Evolutionary conservation across 2,888 invertebrate species (phyloP).

Genomic region (Alloscopus bannaensis): DNA sequence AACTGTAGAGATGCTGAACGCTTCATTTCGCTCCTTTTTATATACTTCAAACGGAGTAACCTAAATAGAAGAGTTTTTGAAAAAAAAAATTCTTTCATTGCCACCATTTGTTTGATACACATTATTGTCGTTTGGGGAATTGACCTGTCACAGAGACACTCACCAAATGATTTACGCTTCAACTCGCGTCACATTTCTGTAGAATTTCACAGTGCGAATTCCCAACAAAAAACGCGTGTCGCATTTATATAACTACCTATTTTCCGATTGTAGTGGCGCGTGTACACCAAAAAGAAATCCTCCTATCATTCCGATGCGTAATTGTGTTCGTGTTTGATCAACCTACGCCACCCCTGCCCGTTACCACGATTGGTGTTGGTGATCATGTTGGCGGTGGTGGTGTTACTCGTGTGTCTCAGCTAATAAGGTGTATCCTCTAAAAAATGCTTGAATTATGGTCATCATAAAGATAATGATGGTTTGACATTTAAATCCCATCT

Average conservation of each 20-base stretch:
- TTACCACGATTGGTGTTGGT: conserved; percentile 12
- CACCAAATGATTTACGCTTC: conserved; percentile 28
- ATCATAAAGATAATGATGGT: background rate
- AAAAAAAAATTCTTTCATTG: too few species aligned
- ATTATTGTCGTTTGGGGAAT: conserved; percentile 44
- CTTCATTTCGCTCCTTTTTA: too few species aligned
- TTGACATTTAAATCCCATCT: too few species aligned
- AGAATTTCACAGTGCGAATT: background rate
- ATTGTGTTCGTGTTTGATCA: background rate
- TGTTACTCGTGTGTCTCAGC: background rate
- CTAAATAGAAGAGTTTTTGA: too few species aligned
- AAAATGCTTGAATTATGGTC: conserved; percentile 14
- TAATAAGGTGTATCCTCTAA: conserved; percentile 8
- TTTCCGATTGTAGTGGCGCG: too few species aligned
- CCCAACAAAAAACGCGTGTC: background rate
- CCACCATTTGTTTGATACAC: background rate
- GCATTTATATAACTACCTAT: background rate
- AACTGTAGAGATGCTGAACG: too few species aligned
- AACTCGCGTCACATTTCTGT: background rate
- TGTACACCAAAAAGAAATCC: background rate
- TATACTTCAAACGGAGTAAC: too few species aligned
- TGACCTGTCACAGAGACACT: conserved; percentile 50
- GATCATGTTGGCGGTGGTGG: background rate
- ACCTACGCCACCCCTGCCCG: conserved; percentile 5
- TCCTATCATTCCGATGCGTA: too few species aligned